A percentile compares a stretch with the other conserved stretches of the same genome.
phyloP scores from a whole-genome alignment of 2,888 invertebrate species.

The Hedya salicella region DNA sequence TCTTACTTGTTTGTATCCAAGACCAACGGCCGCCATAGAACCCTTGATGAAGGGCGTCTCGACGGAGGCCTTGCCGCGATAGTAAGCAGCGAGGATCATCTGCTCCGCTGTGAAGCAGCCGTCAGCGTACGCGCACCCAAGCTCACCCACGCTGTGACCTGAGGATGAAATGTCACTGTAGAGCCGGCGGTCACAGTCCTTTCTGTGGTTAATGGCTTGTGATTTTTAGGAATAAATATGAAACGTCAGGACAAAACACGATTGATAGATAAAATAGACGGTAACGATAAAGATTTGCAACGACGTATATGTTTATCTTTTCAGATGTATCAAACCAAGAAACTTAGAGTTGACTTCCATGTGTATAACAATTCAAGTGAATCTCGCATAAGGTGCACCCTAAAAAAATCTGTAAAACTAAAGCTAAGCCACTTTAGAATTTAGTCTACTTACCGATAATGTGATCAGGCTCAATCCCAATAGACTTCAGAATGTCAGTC shows the following conservation, averaged over 20 bases:
- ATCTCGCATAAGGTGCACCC: too few species aligned
- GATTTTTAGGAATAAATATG: too few species aligned
- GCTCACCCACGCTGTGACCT: conserved; percentile 97
- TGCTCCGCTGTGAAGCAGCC: conserved; percentile 95
- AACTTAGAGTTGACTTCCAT: too few species aligned
- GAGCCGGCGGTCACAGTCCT: too few species aligned
- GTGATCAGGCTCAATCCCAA: conserved; percentile 78
- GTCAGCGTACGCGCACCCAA: conserved; percentile 98
- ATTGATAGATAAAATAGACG: too few species aligned
- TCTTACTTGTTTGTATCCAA: conserved; percentile 76
- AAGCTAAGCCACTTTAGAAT: not conserved
- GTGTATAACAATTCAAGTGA: too few species aligned
- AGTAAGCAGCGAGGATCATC: conserved; percentile 93
- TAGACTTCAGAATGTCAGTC: conserved; percentile 80
- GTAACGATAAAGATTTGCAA: too few species aligned
- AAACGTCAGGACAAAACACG: too few species aligned
- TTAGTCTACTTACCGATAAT: conserved; percentile 71
- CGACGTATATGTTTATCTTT: too few species aligned
- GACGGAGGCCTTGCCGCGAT: conserved; percentile 90
- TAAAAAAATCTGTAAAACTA: too few species aligned
- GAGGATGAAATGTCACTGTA: not conserved
- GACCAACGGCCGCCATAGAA: conserved; percentile 93
- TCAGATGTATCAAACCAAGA: too few species aligned
- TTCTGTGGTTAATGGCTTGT: too few species aligned
- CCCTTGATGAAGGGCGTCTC: conserved; percentile 89